Percentiles rank a stretch among this genome's conserved stretches.
These are phyloP conservation scores for Odontomyia ornata DNA, from an alignment of 2,888 invertebrate species.

Conservation along the genomic window DNA sequence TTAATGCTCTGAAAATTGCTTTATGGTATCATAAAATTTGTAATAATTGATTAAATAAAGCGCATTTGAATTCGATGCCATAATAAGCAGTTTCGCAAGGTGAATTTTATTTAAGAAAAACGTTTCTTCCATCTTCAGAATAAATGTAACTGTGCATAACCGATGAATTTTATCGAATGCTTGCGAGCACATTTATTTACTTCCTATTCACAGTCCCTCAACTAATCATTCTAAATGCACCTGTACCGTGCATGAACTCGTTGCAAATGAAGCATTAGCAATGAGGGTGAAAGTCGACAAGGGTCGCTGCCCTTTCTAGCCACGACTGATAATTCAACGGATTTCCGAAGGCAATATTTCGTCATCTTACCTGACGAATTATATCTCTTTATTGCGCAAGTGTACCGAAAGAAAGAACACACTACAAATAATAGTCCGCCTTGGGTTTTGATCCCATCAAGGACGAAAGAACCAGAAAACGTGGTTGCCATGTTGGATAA, in stretches of 20 bases:
- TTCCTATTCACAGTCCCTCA: neutral
- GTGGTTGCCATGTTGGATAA: too few species aligned
- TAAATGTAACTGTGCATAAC: too few species aligned
- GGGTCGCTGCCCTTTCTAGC: conserved; percentile 23
- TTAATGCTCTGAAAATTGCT: too few species aligned
- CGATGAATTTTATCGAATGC: too few species aligned
- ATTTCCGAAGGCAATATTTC: conserved; percentile 20
- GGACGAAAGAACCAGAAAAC: too few species aligned
- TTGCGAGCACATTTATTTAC: neutral
- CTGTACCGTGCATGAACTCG: conserved; percentile 14
- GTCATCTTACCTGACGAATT: neutral
- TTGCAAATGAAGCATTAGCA: neutral
- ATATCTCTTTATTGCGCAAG: neutral
- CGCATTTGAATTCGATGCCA: too few species aligned
- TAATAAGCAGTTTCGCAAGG: too few species aligned
- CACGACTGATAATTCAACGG: neutral
- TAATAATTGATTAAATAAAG: too few species aligned
- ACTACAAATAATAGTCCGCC: neutral
- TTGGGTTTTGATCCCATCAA: too few species aligned
- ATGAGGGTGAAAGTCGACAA: conserved; percentile 1
- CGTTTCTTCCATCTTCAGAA: too few species aligned
- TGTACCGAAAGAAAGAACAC: neutral
- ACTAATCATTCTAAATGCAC: conserved; percentile 15
- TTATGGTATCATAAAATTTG: too few species aligned
- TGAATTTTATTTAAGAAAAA: too few species aligned